Evolutionary conservation across 2,113 vertebrate species (phyloP).

Genomic region (Onychostruthus taczanowskii): DNA sequence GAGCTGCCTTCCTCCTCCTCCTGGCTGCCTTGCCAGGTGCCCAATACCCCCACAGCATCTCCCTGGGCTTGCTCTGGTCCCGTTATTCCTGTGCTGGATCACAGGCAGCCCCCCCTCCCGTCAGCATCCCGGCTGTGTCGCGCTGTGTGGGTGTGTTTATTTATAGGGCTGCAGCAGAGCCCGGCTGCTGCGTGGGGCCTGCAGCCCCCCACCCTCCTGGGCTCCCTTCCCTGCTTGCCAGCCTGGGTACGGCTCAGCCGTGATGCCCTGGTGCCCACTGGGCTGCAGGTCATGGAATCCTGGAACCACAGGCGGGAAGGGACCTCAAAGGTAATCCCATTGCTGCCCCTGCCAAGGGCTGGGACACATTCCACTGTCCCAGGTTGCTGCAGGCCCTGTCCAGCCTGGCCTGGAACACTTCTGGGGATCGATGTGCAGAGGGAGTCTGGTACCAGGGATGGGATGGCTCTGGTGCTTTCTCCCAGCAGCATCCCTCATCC

Average conservation of each 20-base stretch:
- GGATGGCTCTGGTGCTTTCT: background rate
- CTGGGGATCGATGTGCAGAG: background rate
- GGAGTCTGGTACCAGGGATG: background rate
- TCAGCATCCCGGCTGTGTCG: background rate
- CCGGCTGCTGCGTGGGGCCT: background rate
- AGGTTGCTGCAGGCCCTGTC: background rate
- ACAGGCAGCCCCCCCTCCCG: background rate
- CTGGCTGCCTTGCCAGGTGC: background rate
- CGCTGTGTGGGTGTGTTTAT: background rate
- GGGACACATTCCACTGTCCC: background rate
- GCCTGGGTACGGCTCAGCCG: fast-evolving
- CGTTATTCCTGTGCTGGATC: background rate
- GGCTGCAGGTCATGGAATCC: background rate
- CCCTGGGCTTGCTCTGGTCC: background rate
- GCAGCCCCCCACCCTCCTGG: background rate
- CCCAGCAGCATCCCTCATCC: background rate
- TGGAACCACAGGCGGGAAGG: background rate
- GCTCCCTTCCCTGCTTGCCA: background rate
- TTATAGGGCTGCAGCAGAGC: slow-evolving; percentile 8
- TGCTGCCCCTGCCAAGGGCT: background rate
- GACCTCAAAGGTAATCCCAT: background rate
- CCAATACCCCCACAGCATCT: background rate
- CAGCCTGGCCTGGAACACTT: background rate
- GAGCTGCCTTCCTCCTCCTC: background rate
- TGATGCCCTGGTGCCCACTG: fast-evolving